Conservation (phyloP, 35 echinoderm and acorn worm species). For the Apostichopus parvimensis region DNA sequence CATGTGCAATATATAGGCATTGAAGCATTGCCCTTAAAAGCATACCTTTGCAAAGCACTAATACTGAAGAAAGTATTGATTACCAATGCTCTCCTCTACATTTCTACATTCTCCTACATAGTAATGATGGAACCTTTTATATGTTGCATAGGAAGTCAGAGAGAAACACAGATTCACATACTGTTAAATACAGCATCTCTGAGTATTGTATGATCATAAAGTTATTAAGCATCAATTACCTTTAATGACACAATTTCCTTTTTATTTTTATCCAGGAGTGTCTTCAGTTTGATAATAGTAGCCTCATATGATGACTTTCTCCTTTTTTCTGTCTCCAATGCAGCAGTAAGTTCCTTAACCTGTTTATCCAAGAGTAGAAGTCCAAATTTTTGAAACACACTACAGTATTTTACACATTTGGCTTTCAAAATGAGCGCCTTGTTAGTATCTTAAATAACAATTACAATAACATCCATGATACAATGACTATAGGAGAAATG, state of each 20-base stretch:
- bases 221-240: conserved; percentile 35
- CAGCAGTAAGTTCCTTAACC: conserved; percentile 81
- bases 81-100: no score
- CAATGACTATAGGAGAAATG: no score
- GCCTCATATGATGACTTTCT: conserved; percentile 73
- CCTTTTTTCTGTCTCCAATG: conserved; percentile 80
- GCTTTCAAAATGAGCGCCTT: no score
- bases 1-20: no score
- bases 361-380: conserved; percentile 17
- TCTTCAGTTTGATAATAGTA: conserved; percentile 86
- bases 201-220: not conserved
- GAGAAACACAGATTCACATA: not conserved
- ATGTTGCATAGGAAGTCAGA: not conserved
- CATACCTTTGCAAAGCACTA: no score
- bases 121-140: not conserved
- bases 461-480: no score
- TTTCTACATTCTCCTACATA: no score
- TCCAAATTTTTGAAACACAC: not conserved
- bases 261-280: conserved; percentile 80
- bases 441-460: no score
- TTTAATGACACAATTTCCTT: conserved; percentile 65
- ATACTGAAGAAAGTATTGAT: no score
- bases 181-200: not conserved
- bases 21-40: no score
- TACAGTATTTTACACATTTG: not conserved